Base-by-base conservation (phyloP, 2,797 vertebrate genomes). In the Clarias fuscus region DNA sequence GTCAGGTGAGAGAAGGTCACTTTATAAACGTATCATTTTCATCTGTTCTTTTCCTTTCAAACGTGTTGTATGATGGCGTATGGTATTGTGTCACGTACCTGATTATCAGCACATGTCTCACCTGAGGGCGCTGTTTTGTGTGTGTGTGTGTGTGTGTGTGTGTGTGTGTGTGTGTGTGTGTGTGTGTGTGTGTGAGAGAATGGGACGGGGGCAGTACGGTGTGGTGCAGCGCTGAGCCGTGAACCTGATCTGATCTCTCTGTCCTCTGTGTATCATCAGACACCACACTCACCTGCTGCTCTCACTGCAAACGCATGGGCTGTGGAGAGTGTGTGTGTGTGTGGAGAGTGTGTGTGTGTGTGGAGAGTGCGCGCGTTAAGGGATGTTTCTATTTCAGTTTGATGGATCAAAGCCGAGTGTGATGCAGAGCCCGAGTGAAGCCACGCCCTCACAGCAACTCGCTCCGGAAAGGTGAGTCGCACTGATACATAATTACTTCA, bases 391-490 rank as follows among this genome's bases (percentile, higher is more conserved):
- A 24, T 87, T 90, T 68, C 86, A 94, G 92, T 56, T 64, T 43
- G 94, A 95, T 59, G 91, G 94, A 11, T 91, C 92, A 18, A 95
- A 95, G 68, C 87, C 65, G 0, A 89, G 90, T 37, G 95, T 91
- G 30, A 90, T 92, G 73, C 95, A 91, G 76, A 87, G 86, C 33
- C 24, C 83, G 0, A 87, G 84, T 37, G 95, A 97, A 0, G n/a
- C 86, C 1, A 89, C 53, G 43, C 89, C 93, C 0, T 91, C 93
- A 53, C 92, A 92, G 2, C 92, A 91, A 37, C 90, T 88, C 10
- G 92, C 92, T 5, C 93, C 93, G 17, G 95, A 95, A 33, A 94
- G 76, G 95, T 92, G 84, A 82, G 86, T 53, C 75, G 1, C 24
- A 6, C 11, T 15, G 37, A n/a, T 65, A 37, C 30, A 0, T 1